Conservation (phyloP, 2,113 vertebrate genomes). For the Tenrec ecaudatus region DNA sequence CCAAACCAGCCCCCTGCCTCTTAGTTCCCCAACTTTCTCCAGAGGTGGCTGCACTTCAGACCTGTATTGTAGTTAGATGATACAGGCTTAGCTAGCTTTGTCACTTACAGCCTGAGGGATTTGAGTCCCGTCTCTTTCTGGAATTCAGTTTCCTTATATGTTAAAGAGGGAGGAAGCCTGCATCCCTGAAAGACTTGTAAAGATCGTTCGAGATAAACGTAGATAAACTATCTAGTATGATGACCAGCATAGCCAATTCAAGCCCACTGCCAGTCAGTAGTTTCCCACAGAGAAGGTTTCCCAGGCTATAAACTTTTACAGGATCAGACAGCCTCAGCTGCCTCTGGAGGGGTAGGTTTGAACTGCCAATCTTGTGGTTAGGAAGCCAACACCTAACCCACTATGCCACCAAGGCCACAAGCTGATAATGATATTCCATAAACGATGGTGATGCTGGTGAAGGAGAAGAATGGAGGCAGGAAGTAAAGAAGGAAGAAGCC, state of each 20-base stretch:
- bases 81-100: neutral
- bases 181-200: neutral
- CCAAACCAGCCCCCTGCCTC: neutral
- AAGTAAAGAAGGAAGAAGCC: neutral
- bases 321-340: no score
- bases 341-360: no score
- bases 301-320: no score
- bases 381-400: no score
- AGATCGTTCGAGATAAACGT: neutral
- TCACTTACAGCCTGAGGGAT: neutral
- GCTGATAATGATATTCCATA: neutral
- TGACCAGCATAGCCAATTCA: neutral
- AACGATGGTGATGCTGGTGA: neutral
- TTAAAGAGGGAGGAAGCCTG: slow-evolving; percentile 5
- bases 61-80: neutral
- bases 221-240: neutral
- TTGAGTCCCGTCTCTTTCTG: neutral
- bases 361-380: no score
- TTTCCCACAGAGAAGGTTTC: no score
- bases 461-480: no score
- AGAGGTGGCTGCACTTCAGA: neutral
- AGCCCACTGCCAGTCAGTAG: no score
- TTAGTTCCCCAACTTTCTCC: neutral
- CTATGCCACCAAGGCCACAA: no score
- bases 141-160: neutral